These are phyloP conservation scores for Agriopis leucophaearia DNA, from an alignment of 2,888 invertebrate genomes.

Conservation along the genomic window DNA sequence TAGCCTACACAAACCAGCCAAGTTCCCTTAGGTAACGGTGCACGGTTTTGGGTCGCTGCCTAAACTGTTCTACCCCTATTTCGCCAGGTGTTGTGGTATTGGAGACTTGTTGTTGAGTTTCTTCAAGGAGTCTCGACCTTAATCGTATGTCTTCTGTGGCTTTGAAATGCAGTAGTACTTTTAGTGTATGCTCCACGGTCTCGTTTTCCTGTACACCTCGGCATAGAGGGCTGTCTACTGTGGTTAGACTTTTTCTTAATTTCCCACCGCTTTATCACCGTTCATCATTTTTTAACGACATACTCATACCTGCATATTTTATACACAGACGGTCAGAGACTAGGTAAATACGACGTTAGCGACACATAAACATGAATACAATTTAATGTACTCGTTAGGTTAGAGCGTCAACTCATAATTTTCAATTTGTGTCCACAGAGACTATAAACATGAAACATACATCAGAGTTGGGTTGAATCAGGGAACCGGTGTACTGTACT, in stretches of 20 bases:
- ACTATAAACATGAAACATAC: conserved; percentile 72
- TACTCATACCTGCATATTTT: conserved; percentile 30
- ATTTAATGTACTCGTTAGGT: conserved; percentile 70
- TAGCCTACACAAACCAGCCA: too few relatives aligned
- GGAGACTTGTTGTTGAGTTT: too few relatives aligned
- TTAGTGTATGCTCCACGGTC: too few relatives aligned
- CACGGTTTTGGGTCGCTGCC: too few relatives aligned
- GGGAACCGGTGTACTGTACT: conserved; percentile 38
- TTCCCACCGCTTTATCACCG: conserved; percentile 25
- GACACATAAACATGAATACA: conserved; percentile 59
- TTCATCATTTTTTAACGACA: conserved; percentile 27
- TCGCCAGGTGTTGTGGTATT: too few relatives aligned
- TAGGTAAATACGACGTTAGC: conserved; percentile 36
- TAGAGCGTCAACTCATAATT: conserved; percentile 75
- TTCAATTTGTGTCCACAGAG: conserved; percentile 79
- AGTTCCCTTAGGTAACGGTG: too few relatives aligned
- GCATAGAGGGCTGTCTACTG: too few relatives aligned
- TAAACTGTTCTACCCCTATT: too few relatives aligned
- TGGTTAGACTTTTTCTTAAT: conserved; percentile 14
- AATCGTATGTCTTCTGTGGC: too few relatives aligned
- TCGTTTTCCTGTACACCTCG: too few relatives aligned
- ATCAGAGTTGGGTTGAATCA: conserved; percentile 70
- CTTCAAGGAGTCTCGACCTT: too few relatives aligned
- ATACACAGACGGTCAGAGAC: conserved; percentile 28
- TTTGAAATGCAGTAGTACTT: too few relatives aligned